A percentile compares a stretch with the other conserved stretches of the same genome.
Conservation (phyloP, 2,797 vertebrate species). For the Ctenosaura bakeri region DNA sequence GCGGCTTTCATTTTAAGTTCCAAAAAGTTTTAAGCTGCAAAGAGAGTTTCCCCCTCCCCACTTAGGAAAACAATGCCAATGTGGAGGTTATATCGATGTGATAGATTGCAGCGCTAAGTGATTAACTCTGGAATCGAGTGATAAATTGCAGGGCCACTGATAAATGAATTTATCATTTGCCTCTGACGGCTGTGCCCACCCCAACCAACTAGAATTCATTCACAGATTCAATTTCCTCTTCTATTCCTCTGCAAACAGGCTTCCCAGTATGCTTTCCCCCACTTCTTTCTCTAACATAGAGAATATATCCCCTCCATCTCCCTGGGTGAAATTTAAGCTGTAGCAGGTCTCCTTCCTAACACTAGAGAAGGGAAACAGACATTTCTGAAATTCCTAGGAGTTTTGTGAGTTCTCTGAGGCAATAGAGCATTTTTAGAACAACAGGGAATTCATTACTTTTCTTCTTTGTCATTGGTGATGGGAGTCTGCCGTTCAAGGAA, state of each 20-base stretch:
- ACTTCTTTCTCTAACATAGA: conserved; percentile 29
- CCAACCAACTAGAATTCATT: conserved; percentile 50
- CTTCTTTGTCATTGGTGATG: not conserved
- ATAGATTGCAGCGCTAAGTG: conserved; percentile 14
- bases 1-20: not conserved
- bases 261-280: conserved; percentile 55
- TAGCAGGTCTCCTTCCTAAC: not conserved
- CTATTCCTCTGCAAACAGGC: not conserved
- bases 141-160: conserved; percentile 62
- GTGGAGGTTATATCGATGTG: conserved; percentile 44
- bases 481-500: conserved; percentile 50
- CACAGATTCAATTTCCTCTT: conserved; percentile 45
- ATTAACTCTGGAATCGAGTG: conserved; percentile 52
- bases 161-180: conserved; percentile 51
- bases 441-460: not conserved
- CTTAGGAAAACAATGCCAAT: not conserved
- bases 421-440: not conserved
- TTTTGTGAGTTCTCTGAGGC: not conserved
- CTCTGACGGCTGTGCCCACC: conserved; percentile 51
- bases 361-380: not conserved
- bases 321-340: not conserved
- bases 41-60: not conserved
- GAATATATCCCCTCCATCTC: conserved; percentile 47
- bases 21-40: conserved; percentile 7
- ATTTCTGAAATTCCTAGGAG: not conserved